A percentile compares a stretch with the other conserved stretches of the same genome.
Evolutionary conservation across 1,140 invertebrate genomes (phyloP).

Genomic region (Drosophila gunungcola): DNA sequence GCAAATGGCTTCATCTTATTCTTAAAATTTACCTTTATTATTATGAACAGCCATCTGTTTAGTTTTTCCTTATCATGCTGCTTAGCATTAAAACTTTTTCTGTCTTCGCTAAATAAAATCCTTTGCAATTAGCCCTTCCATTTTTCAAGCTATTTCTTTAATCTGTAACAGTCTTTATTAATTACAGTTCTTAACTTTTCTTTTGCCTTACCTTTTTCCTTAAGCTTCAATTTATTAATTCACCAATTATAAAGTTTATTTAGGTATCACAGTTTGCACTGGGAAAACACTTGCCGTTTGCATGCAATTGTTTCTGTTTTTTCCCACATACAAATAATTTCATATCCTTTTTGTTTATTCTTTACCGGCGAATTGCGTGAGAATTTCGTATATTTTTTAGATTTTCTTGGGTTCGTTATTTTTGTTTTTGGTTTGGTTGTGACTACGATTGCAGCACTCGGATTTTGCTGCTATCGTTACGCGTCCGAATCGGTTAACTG

Average conservation of each 20-base stretch:
- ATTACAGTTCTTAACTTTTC: slow-evolving; percentile 6
- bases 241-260: slow-evolving; percentile 34
- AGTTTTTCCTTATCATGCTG: slow-evolving; percentile 7
- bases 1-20: too few relatives aligned
- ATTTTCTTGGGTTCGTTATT: slow-evolving; percentile 27
- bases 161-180: slow-evolving; percentile 6
- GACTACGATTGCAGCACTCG: slow-evolving; percentile 19
- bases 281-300: slow-evolving; percentile 18
- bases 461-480: slow-evolving; percentile 53
- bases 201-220: slow-evolving; percentile 26
- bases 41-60: slow-evolving; percentile 7
- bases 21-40: background rate
- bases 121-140: slow-evolving; percentile 17
- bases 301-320: slow-evolving; percentile 7
- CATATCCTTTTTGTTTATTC: slow-evolving; percentile 32
- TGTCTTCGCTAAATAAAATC: slow-evolving; percentile 11
- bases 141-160: slow-evolving; percentile 3
- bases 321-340: slow-evolving; percentile 26
- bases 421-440: slow-evolving; percentile 20
- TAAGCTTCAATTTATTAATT: slow-evolving; percentile 23
- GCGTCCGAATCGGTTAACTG: slow-evolving; percentile 76
- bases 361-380: slow-evolving; percentile 54
- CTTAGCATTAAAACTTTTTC: slow-evolving; percentile 6
- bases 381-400: slow-evolving; percentile 17
- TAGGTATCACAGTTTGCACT: slow-evolving; percentile 29